phyloP scores from a whole-genome alignment of 2,888 invertebrate species.

The Agrotis segetum region DNA sequence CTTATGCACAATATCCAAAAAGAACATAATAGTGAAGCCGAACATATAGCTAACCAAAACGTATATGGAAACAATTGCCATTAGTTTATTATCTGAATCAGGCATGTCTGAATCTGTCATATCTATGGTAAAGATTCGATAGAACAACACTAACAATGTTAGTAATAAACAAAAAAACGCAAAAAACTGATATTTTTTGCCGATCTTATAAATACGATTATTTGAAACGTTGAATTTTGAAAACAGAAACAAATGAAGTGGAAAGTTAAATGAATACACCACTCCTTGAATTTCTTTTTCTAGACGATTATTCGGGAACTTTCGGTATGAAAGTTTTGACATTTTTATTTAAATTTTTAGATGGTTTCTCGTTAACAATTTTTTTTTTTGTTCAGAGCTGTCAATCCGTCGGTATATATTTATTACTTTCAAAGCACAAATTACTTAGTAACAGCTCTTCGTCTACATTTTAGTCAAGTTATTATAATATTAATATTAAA shows the following conservation, averaged over 20 bases:
- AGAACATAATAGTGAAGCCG: not conserved
- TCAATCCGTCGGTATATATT: no score
- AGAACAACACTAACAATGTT: not conserved
- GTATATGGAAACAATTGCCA: not conserved
- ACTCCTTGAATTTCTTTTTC: constrained; percentile 1
- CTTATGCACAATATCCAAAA: constrained; percentile 1
- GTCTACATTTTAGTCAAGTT: no score
- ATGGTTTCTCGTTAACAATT: no score
- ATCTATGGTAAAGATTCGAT: not conserved
- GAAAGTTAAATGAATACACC: not conserved
- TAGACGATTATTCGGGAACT: not conserved
- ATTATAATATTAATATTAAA: no score
- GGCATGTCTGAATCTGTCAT: no score
- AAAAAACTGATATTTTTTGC: not conserved
- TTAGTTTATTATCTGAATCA: not conserved
- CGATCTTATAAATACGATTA: constrained; percentile 1
- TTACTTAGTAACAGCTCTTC: no score
- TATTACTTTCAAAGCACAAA: no score
- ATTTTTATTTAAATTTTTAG: no score
- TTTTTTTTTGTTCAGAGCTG: no score
- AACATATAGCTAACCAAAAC: not conserved
- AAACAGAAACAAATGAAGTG: constrained; percentile 3
- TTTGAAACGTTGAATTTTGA: constrained; percentile 12
- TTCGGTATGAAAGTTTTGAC: no score
- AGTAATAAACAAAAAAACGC: not conserved